Base-by-base conservation (phyloP, 2,888 invertebrate genomes). In the Myopa tessellatipennis region DNA sequence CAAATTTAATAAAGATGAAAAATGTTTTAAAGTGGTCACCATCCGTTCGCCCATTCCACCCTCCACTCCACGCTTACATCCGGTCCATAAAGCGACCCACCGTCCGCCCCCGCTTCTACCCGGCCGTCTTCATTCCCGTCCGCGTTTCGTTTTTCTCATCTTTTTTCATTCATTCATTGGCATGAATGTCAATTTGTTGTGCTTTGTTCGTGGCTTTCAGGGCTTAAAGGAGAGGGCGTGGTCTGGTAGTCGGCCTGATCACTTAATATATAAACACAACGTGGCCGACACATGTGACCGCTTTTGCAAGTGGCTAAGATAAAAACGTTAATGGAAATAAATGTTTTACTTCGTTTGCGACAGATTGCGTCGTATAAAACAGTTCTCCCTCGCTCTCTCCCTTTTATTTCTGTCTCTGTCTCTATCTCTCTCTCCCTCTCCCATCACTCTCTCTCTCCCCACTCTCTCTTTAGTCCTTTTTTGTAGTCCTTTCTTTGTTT, bases 1-100 rank as follows among this genome's bases (percentile, higher is more conserved):
- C 34, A 67, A 60, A 72, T 74, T 75, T 63, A 65, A 71, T 78
- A 72, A 78, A 75, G 38, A 75, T 78, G 78, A 78, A 78, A 78
- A 70, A 75, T 75, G 75, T 34, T 69, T 40, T 40, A 38, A 75
- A 75, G 40, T 58, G 65, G 72, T 16, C 5, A 6, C n/a, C 34
- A 3, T 14, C 55, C 55, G 18, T 18, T 18, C 6, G 18, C 12
- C 12, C 58, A 4, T 58, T 14, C 1, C 61, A 12, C 50, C 10
- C 8, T 50, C 10, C 50, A 10, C 0, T 14, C 50, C 50, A 10
- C 0, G 0, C 50, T 1, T 26, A 26, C 26, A 26, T 26, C 26
- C 26, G 26, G 26, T 26, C 26, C 26, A 26, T 26, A 26, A 1
- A 1, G 1, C 26, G 26, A 26, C 10, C 16, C 3, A 1, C 5